Evolutionary conservation across 53 echinoderm and acorn worm species (phyloP).

Genomic region (Luidia sarsii): DNA sequence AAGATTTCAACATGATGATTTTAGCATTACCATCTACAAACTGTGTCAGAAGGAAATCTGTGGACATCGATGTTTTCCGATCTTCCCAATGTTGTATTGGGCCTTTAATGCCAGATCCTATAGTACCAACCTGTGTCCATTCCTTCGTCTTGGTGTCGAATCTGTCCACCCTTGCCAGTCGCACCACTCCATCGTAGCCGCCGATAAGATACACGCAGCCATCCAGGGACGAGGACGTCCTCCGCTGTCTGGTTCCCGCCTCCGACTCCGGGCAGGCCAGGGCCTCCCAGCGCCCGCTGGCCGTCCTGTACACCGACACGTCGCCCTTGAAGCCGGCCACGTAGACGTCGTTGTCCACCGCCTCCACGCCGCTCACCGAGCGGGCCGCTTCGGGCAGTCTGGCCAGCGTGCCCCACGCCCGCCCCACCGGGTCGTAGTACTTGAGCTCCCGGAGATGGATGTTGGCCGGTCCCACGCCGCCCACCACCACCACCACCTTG

Average conservation of each 20-base stretch:
- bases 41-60: too few species aligned
- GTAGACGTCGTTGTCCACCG: slow-evolving; percentile 70
- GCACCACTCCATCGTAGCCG: slow-evolving; percentile 70
- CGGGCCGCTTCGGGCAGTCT: slow-evolving; percentile 66
- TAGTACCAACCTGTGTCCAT: slow-evolving; percentile 34
- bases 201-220: slow-evolving; percentile 73
- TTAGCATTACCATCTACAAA: too few species aligned
- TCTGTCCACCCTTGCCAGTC: slow-evolving; percentile 72
- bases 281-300: slow-evolving; percentile 46
- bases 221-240: slow-evolving; percentile 53
- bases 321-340: slow-evolving; percentile 73
- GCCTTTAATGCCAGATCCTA: too few species aligned
- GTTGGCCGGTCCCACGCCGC: slow-evolving; percentile 84
- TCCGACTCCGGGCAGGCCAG: slow-evolving; percentile 58
- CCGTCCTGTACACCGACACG: slow-evolving; percentile 59
- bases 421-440: slow-evolving; percentile 74
- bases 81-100: too few species aligned
- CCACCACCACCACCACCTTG: slow-evolving; percentile 75
- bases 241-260: slow-evolving; percentile 67
- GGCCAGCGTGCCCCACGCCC: slow-evolving; percentile 78
- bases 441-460: slow-evolving; percentile 83
- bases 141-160: slow-evolving; percentile 60
- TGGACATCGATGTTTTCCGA: too few species aligned
- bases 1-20: too few species aligned
- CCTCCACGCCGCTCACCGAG: slow-evolving; percentile 66